Conservation (phyloP, 1,140 invertebrate genomes). For the Samia ricini region DNA sequence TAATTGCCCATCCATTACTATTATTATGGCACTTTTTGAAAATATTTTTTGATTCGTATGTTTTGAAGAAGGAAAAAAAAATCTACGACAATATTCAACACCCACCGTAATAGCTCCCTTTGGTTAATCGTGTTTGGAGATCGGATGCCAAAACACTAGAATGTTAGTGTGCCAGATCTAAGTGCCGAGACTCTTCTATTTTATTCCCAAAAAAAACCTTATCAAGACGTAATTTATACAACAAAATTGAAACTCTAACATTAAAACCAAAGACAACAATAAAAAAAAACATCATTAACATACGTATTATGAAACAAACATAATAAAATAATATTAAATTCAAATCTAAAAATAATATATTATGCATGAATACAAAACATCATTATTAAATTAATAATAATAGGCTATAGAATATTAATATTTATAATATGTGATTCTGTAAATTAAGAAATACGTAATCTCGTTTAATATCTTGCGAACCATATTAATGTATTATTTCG, state of each 20-base stretch:
- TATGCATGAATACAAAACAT: neutral
- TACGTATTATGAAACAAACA: neutral
- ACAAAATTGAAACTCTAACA: neutral
- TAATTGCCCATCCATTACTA: no score
- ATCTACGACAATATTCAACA: no score
- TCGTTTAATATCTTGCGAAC: neutral
- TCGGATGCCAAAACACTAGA: no score
- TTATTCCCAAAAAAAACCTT: no score
- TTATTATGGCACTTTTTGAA: no score
- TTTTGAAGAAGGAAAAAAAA: no score
- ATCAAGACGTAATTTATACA: no score
- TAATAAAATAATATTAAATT: neutral
- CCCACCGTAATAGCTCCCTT: no score
- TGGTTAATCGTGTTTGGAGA: no score
- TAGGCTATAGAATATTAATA: neutral
- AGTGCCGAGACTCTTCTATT: no score
- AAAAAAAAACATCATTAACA: neutral
- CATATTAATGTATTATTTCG: neutral
- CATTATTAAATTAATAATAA: neutral
- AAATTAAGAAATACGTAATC: neutral
- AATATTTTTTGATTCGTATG: no score
- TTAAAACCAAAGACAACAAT: neutral
- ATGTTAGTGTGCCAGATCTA: no score
- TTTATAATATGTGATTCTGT: neutral
- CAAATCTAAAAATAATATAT: neutral